Percentiles rank a stretch among this genome's conserved stretches.
Evolutionary conservation across 2,888 invertebrate species (phyloP).

Genomic region (Litoditis marina): DNA sequence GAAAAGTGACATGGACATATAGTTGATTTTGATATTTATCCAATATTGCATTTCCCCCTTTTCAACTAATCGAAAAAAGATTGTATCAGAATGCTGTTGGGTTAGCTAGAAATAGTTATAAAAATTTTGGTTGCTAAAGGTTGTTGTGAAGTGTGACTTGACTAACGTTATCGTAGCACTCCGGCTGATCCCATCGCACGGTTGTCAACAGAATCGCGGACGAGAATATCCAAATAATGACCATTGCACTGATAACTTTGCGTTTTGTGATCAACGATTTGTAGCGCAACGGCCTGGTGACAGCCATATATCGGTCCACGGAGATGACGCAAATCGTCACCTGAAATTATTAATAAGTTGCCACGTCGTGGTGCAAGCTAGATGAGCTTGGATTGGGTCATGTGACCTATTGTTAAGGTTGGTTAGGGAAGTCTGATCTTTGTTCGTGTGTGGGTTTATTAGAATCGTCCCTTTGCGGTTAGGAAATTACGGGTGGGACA

Average conservation of each 20-base stretch:
- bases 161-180: constrained; percentile 49
- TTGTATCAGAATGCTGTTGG: not conserved
- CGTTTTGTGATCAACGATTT: constrained; percentile 59
- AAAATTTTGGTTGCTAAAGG: no score
- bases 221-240: constrained; percentile 59
- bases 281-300: constrained; percentile 61
- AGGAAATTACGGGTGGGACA: no score
- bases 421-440: no score
- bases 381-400: not conserved
- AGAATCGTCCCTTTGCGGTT: no score
- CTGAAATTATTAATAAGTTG: constrained; percentile 25
- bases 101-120: not conserved
- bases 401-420: no score
- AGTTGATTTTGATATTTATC: not conserved
- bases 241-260: constrained; percentile 53
- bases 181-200: constrained; percentile 54
- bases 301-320: constrained; percentile 63
- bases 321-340: constrained; percentile 67
- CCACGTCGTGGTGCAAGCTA: no score
- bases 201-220: constrained; percentile 56
- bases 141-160: not conserved
- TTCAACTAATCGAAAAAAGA: not conserved
- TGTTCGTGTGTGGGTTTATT: no score
- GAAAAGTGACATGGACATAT: no score
- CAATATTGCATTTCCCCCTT: not conserved